Evolutionary conservation across 2,888 invertebrate species (phyloP).

Genomic region (Tenthredo amoena): DNA sequence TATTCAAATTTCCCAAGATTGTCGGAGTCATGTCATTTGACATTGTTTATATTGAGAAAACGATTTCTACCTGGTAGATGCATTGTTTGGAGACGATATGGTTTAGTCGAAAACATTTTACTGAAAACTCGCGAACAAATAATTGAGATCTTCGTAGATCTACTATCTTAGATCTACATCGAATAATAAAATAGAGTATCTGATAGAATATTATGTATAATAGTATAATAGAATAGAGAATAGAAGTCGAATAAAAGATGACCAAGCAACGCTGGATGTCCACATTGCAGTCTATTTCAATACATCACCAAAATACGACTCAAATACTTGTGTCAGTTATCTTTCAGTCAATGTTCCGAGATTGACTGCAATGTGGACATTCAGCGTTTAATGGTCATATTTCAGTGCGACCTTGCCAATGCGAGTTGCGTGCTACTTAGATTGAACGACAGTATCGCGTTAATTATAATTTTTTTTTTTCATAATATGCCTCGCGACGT

Average conservation of each 20-base stretch:
- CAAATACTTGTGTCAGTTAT: not conserved
- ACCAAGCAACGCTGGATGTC: not conserved
- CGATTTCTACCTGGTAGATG: not conserved
- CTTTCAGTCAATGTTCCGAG: not conserved
- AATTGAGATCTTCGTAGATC: constrained; percentile 5
- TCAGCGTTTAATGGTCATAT: not conserved
- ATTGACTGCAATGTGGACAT: not conserved
- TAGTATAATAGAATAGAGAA: not conserved
- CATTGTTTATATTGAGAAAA: not conserved
- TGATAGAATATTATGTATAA: not conserved
- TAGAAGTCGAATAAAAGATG: not conserved
- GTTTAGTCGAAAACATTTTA: not conserved
- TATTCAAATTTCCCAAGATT: not conserved
- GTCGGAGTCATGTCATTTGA: not conserved
- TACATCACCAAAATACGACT: not conserved
- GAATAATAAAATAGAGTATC: not conserved
- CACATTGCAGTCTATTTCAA: not conserved
- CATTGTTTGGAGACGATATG: not conserved
- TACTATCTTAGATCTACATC: not conserved
- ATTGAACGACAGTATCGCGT: not conserved
- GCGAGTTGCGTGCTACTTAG: not conserved
- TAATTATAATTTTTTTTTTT: not conserved
- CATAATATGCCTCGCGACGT: not conserved
- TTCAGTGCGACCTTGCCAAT: not conserved
- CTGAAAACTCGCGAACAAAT: not conserved